Conservation (phyloP, 2,113 vertebrate genomes). For the Myiagra hebetior region DNA sequence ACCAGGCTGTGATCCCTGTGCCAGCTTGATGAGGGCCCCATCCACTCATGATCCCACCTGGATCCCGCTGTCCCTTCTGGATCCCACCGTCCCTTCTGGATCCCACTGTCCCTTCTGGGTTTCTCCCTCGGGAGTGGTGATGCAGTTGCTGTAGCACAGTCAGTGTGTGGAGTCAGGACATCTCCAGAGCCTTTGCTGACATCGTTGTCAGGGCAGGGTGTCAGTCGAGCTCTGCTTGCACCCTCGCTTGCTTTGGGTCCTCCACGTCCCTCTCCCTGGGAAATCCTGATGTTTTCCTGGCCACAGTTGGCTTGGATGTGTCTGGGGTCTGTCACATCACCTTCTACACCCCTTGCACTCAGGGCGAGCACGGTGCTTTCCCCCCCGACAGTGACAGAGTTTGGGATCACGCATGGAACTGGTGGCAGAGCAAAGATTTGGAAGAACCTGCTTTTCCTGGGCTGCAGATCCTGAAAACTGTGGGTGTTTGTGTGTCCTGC, state of each 20-base stretch:
- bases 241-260: background rate
- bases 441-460: rapidly evolving
- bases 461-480: rapidly evolving
- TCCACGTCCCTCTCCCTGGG: background rate
- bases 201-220: rapidly evolving
- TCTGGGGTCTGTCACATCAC: background rate
- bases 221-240: rapidly evolving
- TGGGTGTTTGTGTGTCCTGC: background rate
- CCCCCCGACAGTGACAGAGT: rapidly evolving
- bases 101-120: background rate
- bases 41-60: rapidly evolving
- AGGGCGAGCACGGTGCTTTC: background rate
- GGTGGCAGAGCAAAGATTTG: background rate
- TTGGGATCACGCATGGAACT: background rate
- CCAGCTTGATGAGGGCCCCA: background rate
- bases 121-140: background rate
- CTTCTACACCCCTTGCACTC: background rate
- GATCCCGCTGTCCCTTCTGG: background rate
- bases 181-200: background rate
- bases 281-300: background rate
- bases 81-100: background rate
- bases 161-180: background rate
- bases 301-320: background rate
- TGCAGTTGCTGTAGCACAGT: background rate
- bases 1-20: rapidly evolving